phyloP scores from a whole-genome alignment of 2,888 invertebrate genomes.

The Chesias legatella region DNA sequence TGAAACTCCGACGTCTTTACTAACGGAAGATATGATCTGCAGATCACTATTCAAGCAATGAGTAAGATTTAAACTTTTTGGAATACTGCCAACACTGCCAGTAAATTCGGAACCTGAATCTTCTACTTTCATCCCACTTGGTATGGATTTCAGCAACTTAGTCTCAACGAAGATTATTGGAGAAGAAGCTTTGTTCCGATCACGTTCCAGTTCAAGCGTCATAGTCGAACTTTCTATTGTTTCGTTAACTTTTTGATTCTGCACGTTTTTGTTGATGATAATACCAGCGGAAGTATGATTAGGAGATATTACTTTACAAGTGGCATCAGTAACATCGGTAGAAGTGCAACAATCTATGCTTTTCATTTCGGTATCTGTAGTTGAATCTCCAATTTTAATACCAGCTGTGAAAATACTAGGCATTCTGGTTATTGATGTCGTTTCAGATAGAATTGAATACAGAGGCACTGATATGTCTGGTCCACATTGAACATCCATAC shows the following conservation, averaged over 20 bases:
- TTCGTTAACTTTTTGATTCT: slow-evolving; percentile 4
- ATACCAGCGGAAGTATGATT: slow-evolving; percentile 43
- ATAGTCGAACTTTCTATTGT: slow-evolving; percentile 13
- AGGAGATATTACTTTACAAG: slow-evolving; percentile 28
- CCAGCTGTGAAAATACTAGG: slow-evolving; percentile 42
- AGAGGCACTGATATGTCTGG: slow-evolving; percentile 43
- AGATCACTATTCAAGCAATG: slow-evolving; percentile 5
- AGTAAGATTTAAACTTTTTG: slow-evolving; percentile 1
- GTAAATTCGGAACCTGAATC: slow-evolving; percentile 46
- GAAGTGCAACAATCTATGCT: slow-evolving; percentile 40
- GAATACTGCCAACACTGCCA: slow-evolving; percentile 22
- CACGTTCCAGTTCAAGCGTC: not conserved
- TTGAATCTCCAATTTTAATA: slow-evolving; percentile 47
- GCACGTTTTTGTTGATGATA: slow-evolving; percentile 33
- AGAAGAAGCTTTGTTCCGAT: not conserved
- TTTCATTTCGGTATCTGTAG: slow-evolving; percentile 27
- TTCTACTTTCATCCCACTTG: slow-evolving; percentile 35
- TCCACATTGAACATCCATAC: slow-evolving; percentile 68
- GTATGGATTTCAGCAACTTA: slow-evolving; percentile 8
- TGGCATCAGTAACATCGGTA: too few relatives aligned
- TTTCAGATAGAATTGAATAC: slow-evolving; percentile 41
- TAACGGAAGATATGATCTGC: slow-evolving; percentile 5
- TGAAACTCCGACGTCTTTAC: slow-evolving; percentile 2
- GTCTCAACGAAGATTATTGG: slow-evolving; percentile 7
- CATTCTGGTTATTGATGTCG: slow-evolving; percentile 44